Conservation (phyloP, 2,888 invertebrate genomes). For the Chaetogeoica ovagalla region DNA sequence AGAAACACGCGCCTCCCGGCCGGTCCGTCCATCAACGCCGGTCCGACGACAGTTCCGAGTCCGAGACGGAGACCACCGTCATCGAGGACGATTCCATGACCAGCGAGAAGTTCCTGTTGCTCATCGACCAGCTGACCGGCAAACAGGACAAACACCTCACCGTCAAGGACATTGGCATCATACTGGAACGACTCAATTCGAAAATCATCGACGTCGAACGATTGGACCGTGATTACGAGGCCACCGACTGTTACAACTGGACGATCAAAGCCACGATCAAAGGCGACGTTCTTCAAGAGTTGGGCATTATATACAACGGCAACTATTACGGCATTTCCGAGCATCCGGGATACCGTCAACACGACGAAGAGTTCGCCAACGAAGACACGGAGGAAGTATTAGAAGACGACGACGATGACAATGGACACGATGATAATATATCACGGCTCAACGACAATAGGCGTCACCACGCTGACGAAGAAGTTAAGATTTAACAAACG, state of each 20-base stretch:
- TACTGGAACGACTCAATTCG: slow-evolving; percentile 86
- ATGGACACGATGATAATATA: background rate
- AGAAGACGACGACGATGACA: background rate
- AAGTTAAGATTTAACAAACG: slow-evolving; percentile 30
- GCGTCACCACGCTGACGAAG: slow-evolving; percentile 29
- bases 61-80: slow-evolving; percentile 90
- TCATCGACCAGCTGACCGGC: slow-evolving; percentile 89
- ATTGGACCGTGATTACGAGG: slow-evolving; percentile 87
- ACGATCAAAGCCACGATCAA: slow-evolving; percentile 93
- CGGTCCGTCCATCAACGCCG: slow-evolving; percentile 54
- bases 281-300: slow-evolving; percentile 85
- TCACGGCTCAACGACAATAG: background rate
- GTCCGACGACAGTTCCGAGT: slow-evolving; percentile 63
- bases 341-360: slow-evolving; percentile 78
- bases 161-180: slow-evolving; percentile 94
- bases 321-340: slow-evolving; percentile 94
- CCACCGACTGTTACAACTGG: slow-evolving; percentile 94
- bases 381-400: slow-evolving; percentile 22
- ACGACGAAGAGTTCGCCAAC: slow-evolving; percentile 16
- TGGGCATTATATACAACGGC: slow-evolving; percentile 92
- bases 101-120: slow-evolving; percentile 87
- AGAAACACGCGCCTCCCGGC: slow-evolving; percentile 59
- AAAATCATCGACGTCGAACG: slow-evolving; percentile 93
- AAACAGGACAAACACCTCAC: slow-evolving; percentile 89
- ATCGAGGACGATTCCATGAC: slow-evolving; percentile 88